phyloP scores from a whole-genome alignment of 2,797 vertebrate genomes.

The Margarornis squamiger region DNA sequence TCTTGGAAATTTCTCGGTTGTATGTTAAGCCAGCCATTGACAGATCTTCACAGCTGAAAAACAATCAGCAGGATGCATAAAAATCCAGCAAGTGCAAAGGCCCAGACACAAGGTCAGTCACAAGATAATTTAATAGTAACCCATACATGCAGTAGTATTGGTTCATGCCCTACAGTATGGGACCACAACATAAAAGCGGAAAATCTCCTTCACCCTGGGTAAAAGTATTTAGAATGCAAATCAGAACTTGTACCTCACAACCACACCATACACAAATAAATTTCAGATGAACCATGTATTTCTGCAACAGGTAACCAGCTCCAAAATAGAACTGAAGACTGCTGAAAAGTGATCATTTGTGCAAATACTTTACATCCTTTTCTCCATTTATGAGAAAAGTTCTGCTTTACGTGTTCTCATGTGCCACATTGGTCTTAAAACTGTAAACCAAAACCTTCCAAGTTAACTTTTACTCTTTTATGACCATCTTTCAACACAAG shows the following conservation, averaged over 20 bases:
- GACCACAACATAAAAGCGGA: neutral
- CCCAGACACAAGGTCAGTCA: neutral
- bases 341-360: neutral
- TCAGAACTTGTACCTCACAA: neutral
- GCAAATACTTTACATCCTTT: neutral
- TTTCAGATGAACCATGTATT: neutral
- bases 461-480: neutral
- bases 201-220: neutral
- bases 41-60: neutral
- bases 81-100: neutral
- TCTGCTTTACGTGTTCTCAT: neutral
- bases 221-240: neutral
- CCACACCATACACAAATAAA: neutral
- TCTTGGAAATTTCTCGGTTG: neutral
- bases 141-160: neutral
- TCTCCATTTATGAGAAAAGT: neutral
- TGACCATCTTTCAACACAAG: neutral
- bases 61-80: neutral
- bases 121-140: neutral
- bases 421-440: neutral
- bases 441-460: neutral
- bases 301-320: neutral
- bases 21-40: neutral
- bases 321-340: neutral
- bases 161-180: neutral